Evolutionary conservation across 1,140 invertebrate species (phyloP).

Genomic region (Colletes latitarsis): DNA sequence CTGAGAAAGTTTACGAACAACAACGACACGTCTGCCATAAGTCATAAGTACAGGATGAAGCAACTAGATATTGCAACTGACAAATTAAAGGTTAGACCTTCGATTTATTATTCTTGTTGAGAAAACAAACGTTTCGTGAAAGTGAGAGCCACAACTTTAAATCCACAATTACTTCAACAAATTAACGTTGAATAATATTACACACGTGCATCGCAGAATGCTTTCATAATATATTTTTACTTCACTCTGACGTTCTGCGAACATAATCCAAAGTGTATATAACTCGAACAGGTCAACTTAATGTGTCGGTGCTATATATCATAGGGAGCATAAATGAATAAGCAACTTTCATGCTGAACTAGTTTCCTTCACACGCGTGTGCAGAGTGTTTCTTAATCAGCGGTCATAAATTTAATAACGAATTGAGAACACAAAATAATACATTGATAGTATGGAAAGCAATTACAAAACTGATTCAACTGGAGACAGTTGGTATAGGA

Average conservation of each 20-base stretch:
- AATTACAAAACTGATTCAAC: too few species aligned
- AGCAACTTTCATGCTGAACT: not conserved
- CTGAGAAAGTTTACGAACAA: not conserved
- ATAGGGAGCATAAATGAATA: not conserved
- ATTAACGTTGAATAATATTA: not conserved
- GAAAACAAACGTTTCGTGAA: not conserved
- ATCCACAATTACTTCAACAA: not conserved
- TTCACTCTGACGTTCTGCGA: too few species aligned
- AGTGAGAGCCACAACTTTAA: not conserved
- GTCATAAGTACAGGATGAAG: not conserved
- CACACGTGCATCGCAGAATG: not conserved
- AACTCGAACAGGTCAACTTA: not conserved
- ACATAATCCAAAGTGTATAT: not conserved
- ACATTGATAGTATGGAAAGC: too few species aligned
- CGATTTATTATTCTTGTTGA: not conserved
- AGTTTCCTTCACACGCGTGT: not conserved
- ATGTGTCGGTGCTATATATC: not conserved
- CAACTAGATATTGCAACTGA: not conserved
- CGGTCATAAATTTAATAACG: too few species aligned
- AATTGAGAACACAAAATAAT: too few species aligned
- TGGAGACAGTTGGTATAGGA: too few species aligned
- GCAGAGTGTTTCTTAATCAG: too few species aligned
- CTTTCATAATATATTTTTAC: not conserved
- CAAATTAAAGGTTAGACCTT: constrained; percentile 1
- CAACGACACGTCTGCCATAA: not conserved